Evolutionary conservation across 92 coral and sea anemone genomes (phyloP).

Genomic region (Plumapathes pennacea): DNA sequence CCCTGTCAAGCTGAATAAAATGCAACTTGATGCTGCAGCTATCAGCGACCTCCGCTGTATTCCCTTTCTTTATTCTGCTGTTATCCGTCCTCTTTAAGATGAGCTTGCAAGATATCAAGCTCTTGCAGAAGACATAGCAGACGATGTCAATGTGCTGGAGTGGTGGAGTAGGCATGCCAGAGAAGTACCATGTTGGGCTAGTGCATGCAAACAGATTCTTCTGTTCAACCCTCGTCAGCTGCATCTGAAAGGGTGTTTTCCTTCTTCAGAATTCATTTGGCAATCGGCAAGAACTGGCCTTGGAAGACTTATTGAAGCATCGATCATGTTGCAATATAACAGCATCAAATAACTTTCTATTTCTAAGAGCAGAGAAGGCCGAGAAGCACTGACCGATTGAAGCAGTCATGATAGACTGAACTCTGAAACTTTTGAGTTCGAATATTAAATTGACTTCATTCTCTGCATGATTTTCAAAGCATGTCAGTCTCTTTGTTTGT

Average conservation of each 20-base stretch:
- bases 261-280: conserved; percentile 41
- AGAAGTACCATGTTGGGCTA: conserved; percentile 24
- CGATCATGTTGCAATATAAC: conserved; percentile 45
- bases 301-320: conserved; percentile 50
- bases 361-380: too few species aligned
- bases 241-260: conserved; percentile 49
- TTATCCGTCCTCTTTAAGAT: conserved; percentile 20
- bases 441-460: too few species aligned
- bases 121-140: conserved; percentile 14
- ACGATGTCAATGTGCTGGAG: conserved; percentile 11
- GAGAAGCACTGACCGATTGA: too few species aligned
- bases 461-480: too few species aligned
- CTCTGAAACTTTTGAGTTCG: too few species aligned
- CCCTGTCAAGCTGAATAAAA: conserved; percentile 31
- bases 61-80: conserved; percentile 33
- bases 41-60: conserved; percentile 27
- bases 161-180: conserved; percentile 10
- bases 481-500: too few species aligned
- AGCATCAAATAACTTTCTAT: conserved; percentile 23
- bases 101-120: conserved; percentile 31
- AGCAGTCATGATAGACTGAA: too few species aligned
- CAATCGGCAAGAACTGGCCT: conserved; percentile 31
- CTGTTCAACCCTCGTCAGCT: conserved; percentile 53
- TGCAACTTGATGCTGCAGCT: conserved; percentile 36
- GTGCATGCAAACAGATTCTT: conserved; percentile 23